These are phyloP conservation scores for Drosophila paramelanica DNA, from an alignment of 2,888 invertebrate genomes.

Conservation along the genomic window DNA sequence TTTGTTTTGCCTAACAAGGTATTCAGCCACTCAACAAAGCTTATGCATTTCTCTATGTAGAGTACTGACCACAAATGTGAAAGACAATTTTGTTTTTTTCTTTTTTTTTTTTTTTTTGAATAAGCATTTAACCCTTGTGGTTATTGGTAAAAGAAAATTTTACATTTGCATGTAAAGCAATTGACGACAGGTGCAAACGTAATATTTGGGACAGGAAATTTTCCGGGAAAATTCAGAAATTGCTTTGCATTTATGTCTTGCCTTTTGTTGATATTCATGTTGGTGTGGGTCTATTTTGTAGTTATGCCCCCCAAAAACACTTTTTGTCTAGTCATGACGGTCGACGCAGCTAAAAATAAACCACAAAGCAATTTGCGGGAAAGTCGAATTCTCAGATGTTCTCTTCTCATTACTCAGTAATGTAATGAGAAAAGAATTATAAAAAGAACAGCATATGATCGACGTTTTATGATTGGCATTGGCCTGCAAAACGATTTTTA, in stretches of 20 bases:
- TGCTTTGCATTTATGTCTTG: slow-evolving; percentile 21
- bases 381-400: slow-evolving; percentile 1
- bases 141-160: neutral
- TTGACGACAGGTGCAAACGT: slow-evolving; percentile 63
- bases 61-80: slow-evolving; percentile 16
- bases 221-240: slow-evolving; percentile 43
- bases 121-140: slow-evolving; percentile 23
- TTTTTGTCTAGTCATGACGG: slow-evolving; percentile 44
- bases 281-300: slow-evolving; percentile 26
- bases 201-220: slow-evolving; percentile 55
- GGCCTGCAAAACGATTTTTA: neutral
- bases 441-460: neutral
- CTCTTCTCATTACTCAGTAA: slow-evolving; percentile 24
- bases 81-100: slow-evolving; percentile 20
- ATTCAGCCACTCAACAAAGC: neutral
- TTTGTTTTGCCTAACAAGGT: neutral
- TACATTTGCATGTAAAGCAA: slow-evolving; percentile 8
- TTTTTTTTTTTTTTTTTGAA: slow-evolving; percentile 10
- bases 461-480: neutral
- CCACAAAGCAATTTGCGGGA: slow-evolving; percentile 22
- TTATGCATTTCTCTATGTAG: neutral
- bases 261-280: slow-evolving; percentile 4
- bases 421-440: neutral
- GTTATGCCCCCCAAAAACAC: slow-evolving; percentile 24
- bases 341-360: slow-evolving; percentile 43